Evolutionary conservation across 2,888 invertebrate genomes (phyloP).

Genomic region (Antheraea yamamai): DNA sequence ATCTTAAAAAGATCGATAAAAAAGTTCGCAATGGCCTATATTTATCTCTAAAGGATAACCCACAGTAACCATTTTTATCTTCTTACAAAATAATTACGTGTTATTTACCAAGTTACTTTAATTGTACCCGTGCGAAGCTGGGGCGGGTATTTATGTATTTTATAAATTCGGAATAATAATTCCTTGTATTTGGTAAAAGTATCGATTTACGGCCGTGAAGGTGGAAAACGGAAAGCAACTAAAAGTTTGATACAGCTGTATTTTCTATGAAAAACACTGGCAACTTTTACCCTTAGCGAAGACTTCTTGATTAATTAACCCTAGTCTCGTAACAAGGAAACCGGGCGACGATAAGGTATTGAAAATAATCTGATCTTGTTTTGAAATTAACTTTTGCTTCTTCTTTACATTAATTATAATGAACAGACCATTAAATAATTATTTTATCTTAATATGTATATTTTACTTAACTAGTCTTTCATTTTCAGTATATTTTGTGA

Average conservation of each 20-base stretch:
- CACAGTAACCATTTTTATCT: too few species aligned
- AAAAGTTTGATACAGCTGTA: background rate
- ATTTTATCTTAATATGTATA: background rate
- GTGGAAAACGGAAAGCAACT: background rate
- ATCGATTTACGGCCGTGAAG: background rate
- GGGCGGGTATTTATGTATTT: too few species aligned
- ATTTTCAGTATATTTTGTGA: too few species aligned
- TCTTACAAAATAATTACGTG: too few species aligned
- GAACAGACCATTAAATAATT: background rate
- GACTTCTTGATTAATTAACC: conserved; percentile 8
- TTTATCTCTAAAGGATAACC: too few species aligned
- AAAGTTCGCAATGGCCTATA: too few species aligned
- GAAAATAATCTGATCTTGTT: conserved; percentile 3
- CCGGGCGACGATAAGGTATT: conserved; percentile 3
- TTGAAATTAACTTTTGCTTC: background rate
- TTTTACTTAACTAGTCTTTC: background rate
- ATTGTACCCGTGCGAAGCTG: too few species aligned
- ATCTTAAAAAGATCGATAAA: too few species aligned
- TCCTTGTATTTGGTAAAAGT: background rate
- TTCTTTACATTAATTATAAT: background rate
- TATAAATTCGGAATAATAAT: background rate
- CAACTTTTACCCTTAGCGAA: background rate
- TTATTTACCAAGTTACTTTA: too few species aligned
- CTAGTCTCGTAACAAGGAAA: background rate
- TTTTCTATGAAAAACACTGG: background rate